phyloP scores from a whole-genome alignment of 2,888 invertebrate species.

The Lumbricus terrestris region DNA sequence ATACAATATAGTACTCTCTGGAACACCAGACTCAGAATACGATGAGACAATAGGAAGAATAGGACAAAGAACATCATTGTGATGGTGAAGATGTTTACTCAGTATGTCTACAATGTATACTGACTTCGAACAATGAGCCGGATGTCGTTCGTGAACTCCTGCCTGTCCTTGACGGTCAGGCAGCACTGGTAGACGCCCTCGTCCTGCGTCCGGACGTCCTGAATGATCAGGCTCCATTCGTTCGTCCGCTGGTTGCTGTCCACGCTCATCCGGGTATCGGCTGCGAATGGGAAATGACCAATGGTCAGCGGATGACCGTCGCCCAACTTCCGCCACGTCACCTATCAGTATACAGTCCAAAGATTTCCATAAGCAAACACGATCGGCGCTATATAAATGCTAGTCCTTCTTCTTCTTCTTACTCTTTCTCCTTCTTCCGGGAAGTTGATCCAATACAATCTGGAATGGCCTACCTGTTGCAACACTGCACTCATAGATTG shows the following conservation, averaged over 20 bases:
- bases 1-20: too few species aligned
- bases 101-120: too few species aligned
- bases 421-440: background rate
- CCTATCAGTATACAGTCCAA: background rate
- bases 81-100: background rate
- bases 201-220: slow-evolving; percentile 23
- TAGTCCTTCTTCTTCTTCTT: background rate
- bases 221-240: slow-evolving; percentile 23
- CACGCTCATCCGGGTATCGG: slow-evolving; percentile 23
- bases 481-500: too few species aligned
- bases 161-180: slow-evolving; percentile 24
- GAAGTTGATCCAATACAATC: too few species aligned
- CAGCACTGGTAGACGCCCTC: slow-evolving; percentile 27
- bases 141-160: slow-evolving; percentile 18
- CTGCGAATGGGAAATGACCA: slow-evolving; percentile 22
- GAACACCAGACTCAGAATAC: background rate
- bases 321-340: slow-evolving; percentile 22
- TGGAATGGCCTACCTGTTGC: too few species aligned
- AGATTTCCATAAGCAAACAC: background rate
- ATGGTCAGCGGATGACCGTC: slow-evolving; percentile 28
- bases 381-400: background rate
- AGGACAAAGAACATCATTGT: background rate
- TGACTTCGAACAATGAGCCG: slow-evolving; percentile 25
- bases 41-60: background rate
- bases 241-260: slow-evolving; percentile 25